Evolutionary conservation across 92 coral and sea anemone genomes (phyloP).

Genomic region (Epizoanthus ramosus): DNA sequence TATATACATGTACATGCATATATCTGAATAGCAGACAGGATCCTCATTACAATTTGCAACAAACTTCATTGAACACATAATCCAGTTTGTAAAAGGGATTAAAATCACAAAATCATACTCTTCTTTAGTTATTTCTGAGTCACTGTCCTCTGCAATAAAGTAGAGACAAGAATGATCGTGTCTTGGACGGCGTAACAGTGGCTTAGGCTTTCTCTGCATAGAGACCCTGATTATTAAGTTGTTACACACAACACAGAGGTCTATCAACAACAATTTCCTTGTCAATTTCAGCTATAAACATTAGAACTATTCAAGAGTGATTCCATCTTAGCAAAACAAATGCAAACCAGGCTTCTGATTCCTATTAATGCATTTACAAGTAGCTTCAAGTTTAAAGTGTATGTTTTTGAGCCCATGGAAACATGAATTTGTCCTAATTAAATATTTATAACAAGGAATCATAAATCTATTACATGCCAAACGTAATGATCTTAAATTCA

Average conservation of each 20-base stretch:
- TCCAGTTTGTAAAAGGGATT: not conserved
- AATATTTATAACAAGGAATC: constrained; percentile 54
- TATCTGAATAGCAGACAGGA: no score
- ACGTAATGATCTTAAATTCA: not conserved
- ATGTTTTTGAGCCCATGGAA: constrained; percentile 85
- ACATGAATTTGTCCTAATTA: constrained; percentile 63
- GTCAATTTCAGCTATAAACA: not conserved
- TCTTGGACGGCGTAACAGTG: constrained; percentile 48
- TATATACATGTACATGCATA: no score
- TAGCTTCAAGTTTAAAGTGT: constrained; percentile 7
- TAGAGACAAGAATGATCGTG: constrained; percentile 77
- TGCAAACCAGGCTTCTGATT: not conserved
- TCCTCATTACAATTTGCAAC: not conserved
- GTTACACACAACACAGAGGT: not conserved
- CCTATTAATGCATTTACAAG: constrained; percentile 4
- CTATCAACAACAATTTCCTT: not conserved
- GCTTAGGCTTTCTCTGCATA: constrained; percentile 74
- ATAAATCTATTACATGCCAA: constrained; percentile 2
- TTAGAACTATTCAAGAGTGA: not conserved
- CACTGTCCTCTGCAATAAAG: constrained; percentile 74
- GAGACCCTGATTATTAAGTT: constrained; percentile 28
- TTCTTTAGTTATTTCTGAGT: constrained; percentile 56
- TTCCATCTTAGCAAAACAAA: not conserved
- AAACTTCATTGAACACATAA: no score
- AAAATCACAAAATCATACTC: constrained; percentile 9